A percentile compares a stretch with the other conserved stretches of the same genome.
phyloP scores from a whole-genome alignment of 2,888 invertebrate genomes.

The Elmis aenea region DNA sequence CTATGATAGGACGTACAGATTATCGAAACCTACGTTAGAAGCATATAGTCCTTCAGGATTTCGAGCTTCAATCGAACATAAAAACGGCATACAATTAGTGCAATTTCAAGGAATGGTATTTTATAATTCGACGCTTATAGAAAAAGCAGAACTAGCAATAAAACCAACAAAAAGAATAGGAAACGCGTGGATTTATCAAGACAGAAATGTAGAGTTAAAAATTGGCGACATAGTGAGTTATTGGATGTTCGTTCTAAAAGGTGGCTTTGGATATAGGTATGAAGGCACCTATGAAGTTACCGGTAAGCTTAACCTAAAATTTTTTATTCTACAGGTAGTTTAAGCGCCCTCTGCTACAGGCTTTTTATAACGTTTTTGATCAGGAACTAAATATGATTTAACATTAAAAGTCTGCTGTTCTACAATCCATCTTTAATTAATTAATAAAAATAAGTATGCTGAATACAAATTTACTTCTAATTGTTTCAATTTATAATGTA shows the following conservation, averaged over 20 bases:
- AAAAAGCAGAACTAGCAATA: conserved; percentile 35
- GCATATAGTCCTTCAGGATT: conserved; percentile 40
- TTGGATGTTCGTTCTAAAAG: conserved; percentile 41
- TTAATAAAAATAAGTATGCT: too few species aligned
- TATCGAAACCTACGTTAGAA: conserved; percentile 40
- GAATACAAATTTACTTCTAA: too few species aligned
- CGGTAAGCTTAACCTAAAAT: conserved; percentile 11
- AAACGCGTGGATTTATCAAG: conserved; percentile 36
- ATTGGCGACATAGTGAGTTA: conserved; percentile 40
- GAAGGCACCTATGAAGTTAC: conserved; percentile 29
- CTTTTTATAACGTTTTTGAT: too few species aligned
- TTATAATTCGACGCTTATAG: conserved; percentile 32
- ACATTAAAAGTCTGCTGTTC: too few species aligned
- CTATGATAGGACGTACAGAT: too few species aligned
- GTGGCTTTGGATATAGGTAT: conserved; percentile 35
- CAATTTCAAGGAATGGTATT: conserved; percentile 48
- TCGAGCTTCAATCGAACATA: conserved; percentile 44
- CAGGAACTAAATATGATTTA: too few species aligned
- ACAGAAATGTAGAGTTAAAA: conserved; percentile 28
- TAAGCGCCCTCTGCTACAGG: too few species aligned
- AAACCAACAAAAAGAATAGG: conserved; percentile 30
- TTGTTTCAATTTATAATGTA: too few species aligned
- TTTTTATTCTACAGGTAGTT: too few species aligned
- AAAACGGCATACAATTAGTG: conserved; percentile 41
- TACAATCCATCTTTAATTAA: too few species aligned